Percentiles rank a stretch among this genome's conserved stretches.
These are phyloP conservation scores for Cariama cristata DNA, from an alignment of 2,113 vertebrate species.

Conservation along the genomic window DNA sequence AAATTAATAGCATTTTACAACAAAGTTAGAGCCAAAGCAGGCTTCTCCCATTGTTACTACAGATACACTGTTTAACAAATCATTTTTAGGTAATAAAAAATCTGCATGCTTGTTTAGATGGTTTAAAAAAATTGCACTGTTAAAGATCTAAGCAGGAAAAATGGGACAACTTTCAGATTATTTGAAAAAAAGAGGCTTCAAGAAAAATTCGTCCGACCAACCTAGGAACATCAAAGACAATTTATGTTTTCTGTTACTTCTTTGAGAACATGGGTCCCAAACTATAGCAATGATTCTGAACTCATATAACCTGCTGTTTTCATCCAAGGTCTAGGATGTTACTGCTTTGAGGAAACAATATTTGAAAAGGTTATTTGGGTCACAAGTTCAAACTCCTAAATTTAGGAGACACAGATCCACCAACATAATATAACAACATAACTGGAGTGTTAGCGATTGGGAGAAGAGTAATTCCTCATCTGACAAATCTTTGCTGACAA, in stretches of 20 bases:
- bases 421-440: accelerated
- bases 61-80: neutral
- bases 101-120: neutral
- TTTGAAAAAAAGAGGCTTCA: neutral
- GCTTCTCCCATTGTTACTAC: neutral
- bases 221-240: neutral
- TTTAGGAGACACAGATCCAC: neutral
- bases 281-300: neutral
- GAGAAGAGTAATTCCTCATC: neutral
- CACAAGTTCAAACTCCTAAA: neutral
- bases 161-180: neutral
- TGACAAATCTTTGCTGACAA: neutral
- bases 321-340: neutral
- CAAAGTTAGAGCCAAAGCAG: slow-evolving; percentile 16
- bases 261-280: neutral
- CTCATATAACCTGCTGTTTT: neutral
- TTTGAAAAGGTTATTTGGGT: neutral
- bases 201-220: neutral
- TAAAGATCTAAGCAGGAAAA: neutral
- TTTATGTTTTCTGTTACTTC: neutral
- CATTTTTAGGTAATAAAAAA: neutral
- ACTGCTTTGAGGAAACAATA: neutral
- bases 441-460: neutral
- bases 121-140: neutral
- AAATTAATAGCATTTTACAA: slow-evolving; percentile 31